These are phyloP conservation scores for Thomomys bottae DNA, from an alignment of 2,113 vertebrate species.

Conservation along the genomic window DNA sequence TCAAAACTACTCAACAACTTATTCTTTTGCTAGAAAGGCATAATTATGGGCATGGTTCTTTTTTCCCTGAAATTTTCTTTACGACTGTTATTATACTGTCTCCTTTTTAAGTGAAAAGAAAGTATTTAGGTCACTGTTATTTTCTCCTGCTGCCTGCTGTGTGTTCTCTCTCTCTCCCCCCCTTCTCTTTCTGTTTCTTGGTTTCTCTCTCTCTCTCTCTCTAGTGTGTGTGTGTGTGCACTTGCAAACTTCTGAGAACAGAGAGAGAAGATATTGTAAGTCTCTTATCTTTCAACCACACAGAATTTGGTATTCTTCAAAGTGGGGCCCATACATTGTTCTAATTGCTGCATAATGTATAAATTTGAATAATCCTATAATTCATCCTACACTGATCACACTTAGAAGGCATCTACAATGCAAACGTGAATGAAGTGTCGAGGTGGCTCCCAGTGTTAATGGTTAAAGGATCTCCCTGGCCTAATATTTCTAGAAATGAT, in stretches of 20 bases:
- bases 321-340: neutral
- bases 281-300: neutral
- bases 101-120: slow-evolving; percentile 9
- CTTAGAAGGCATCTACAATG: neutral
- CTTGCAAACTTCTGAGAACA: neutral
- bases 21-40: neutral
- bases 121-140: slow-evolving; percentile 55
- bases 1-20: neutral
- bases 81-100: neutral
- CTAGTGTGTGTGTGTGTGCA: too few relatives aligned
- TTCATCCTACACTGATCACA: neutral
- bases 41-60: neutral
- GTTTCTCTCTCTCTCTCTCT: neutral
- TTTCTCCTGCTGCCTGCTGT: neutral
- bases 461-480: neutral
- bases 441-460: neutral
- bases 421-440: slow-evolving; percentile 8
- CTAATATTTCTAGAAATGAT: slow-evolving; percentile 15
- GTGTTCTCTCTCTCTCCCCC: neutral
- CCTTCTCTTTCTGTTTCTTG: too few relatives aligned
- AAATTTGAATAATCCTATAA: slow-evolving; percentile 28
- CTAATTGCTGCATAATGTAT: neutral
- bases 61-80: neutral
- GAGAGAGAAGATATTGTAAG: neutral
- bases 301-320: neutral